phyloP scores from a whole-genome alignment of 2,888 invertebrate species.

The Sepiola atlantica region DNA sequence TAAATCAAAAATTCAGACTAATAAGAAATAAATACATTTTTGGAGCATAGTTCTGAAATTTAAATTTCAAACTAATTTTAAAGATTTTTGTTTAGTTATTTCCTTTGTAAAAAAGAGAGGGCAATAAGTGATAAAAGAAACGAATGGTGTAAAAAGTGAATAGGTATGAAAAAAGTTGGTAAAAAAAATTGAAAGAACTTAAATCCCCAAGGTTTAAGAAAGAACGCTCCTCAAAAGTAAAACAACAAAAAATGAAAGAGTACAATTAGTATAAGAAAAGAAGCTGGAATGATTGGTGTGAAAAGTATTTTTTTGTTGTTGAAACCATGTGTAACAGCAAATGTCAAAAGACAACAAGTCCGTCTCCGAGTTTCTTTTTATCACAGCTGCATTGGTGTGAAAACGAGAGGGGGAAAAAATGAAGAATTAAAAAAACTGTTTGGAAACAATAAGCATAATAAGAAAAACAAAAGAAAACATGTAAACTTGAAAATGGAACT shows the following conservation, averaged over 20 bases:
- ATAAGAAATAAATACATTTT: too few species aligned
- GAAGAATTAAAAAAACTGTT: background rate
- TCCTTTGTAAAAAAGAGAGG: too few species aligned
- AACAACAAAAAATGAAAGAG: background rate
- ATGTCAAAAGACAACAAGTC: background rate
- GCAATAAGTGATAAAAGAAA: background rate
- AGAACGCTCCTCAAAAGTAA: background rate
- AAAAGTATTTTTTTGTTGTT: background rate
- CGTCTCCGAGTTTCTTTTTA: background rate
- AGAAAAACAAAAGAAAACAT: background rate
- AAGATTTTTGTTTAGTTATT: too few species aligned
- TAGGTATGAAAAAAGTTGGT: background rate
- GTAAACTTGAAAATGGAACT: background rate
- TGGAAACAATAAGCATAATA: background rate
- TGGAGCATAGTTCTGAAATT: too few species aligned
- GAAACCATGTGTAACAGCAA: background rate
- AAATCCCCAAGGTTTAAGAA: background rate
- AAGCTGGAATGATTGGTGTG: background rate
- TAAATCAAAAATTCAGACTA: too few species aligned
- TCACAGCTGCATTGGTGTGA: constrained; percentile 7
- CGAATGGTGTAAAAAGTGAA: background rate
- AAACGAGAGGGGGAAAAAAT: background rate
- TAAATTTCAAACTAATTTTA: too few species aligned
- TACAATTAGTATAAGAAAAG: background rate
- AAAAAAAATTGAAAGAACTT: background rate